These are phyloP conservation scores for Xyrauchen texanus DNA, from an alignment of 2,113 vertebrate genomes.

Conservation along the genomic window DNA sequence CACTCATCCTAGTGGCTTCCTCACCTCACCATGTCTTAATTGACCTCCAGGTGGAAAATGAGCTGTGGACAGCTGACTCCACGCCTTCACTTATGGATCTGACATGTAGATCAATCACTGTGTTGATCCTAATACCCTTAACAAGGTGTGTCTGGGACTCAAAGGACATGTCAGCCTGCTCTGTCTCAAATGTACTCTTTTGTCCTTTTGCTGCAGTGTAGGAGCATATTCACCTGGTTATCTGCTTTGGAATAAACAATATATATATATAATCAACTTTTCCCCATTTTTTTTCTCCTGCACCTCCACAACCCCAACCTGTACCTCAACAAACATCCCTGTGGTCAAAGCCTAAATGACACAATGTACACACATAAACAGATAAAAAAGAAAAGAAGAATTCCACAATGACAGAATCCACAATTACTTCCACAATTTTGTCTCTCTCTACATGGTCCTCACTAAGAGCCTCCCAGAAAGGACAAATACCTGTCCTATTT, in stretches of 20 bases:
- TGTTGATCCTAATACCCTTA: constrained; percentile 70
- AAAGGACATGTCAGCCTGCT: constrained; percentile 62
- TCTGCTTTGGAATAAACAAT: background rate
- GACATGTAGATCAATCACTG: constrained; percentile 74
- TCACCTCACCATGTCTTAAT: constrained; percentile 55
- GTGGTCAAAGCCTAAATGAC: no score
- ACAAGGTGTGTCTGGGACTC: constrained; percentile 63
- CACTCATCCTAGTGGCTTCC: constrained; percentile 4
- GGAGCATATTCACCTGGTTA: constrained; percentile 12
- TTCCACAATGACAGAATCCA: no score
- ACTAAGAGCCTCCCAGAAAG: no score
- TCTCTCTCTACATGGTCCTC: no score
- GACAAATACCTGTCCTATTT: no score
- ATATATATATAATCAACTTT: no score
- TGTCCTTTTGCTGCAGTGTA: background rate
- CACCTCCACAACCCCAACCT: no score
- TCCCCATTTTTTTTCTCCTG: no score
- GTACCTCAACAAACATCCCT: no score
- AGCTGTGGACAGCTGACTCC: constrained; percentile 52
- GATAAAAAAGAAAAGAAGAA: no score
- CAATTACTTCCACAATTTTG: no score
- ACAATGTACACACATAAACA: no score
- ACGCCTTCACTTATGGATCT: constrained; percentile 64
- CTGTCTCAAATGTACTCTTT: background rate
- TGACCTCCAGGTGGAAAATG: constrained; percentile 59